A percentile compares a stretch with the other conserved stretches of the same genome.
Conservation (phyloP, 2,113 vertebrate species). For the Formicarius rufipectus region DNA sequence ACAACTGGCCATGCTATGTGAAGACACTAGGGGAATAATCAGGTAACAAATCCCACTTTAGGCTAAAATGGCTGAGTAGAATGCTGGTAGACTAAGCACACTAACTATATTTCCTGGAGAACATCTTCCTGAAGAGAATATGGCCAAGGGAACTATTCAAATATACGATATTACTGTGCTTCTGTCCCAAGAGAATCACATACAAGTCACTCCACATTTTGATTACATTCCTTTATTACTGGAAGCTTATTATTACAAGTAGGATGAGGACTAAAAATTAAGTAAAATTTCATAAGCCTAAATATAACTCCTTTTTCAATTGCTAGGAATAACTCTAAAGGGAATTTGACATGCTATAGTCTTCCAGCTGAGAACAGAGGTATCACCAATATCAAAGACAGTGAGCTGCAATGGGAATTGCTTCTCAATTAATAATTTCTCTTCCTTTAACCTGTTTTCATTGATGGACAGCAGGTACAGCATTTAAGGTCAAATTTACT, state of each 20-base stretch:
- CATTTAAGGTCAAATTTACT: neutral
- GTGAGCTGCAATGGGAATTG: neutral
- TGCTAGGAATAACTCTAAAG: neutral
- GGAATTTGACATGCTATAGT: neutral
- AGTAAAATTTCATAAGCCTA: conserved; percentile 7
- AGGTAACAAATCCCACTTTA: neutral
- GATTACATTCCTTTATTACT: neutral
- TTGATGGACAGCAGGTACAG: neutral
- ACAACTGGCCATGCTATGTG: neutral
- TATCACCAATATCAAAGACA: neutral
- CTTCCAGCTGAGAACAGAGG: neutral
- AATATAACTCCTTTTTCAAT: neutral
- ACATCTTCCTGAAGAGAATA: neutral
- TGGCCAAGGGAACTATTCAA: neutral
- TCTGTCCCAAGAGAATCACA: neutral
- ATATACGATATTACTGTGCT: neutral
- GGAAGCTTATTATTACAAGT: neutral
- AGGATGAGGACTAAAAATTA: neutral
- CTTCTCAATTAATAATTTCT: neutral
- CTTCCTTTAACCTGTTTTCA: neutral
- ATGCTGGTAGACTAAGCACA: neutral
- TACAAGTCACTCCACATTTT: neutral
- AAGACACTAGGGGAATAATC: neutral
- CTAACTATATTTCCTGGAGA: neutral
- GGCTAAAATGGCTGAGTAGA: neutral